phyloP scores from a whole-genome alignment of 2,888 invertebrate genomes.

The Eledona agricola region DNA sequence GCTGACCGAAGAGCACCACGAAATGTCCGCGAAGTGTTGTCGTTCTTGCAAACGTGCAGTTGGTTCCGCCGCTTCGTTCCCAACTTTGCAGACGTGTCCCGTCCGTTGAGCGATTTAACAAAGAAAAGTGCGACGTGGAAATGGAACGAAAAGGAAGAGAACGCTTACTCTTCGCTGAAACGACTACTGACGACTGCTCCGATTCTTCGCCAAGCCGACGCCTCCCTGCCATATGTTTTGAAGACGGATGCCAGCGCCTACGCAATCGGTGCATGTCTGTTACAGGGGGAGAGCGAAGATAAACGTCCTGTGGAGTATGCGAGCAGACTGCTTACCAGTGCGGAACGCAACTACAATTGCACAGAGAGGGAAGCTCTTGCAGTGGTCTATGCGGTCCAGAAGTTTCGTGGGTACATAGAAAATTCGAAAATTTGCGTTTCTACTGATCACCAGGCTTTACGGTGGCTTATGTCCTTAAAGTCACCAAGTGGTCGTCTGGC shows the following conservation, averaged over 20 bases:
- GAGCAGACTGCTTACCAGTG: constrained; percentile 24
- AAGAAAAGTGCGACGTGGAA: constrained; percentile 15
- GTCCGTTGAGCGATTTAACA: constrained; percentile 18
- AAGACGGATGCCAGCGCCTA: constrained; percentile 34
- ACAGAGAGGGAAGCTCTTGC: too few species aligned
- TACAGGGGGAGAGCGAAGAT: too few species aligned
- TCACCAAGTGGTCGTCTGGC: too few species aligned
- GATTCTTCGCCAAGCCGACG: constrained; percentile 19
- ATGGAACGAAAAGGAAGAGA: constrained; percentile 22
- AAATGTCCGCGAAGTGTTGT: constrained; percentile 39
- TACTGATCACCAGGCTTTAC: too few species aligned
- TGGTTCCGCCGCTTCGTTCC: constrained; percentile 42
- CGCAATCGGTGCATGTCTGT: constrained; percentile 34
- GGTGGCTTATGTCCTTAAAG: too few species aligned
- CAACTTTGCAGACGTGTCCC: constrained; percentile 12
- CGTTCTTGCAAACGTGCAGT: constrained; percentile 43
- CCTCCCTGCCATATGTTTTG: constrained; percentile 25
- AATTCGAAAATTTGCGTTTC: too few species aligned
- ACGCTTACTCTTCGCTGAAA: constrained; percentile 18
- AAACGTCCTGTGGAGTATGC: constrained; percentile 36
- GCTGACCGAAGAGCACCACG: constrained; percentile 7
- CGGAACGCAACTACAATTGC: too few species aligned
- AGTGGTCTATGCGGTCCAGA: too few species aligned
- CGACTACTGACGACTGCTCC: constrained; percentile 10
- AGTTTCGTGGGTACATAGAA: too few species aligned